These are phyloP conservation scores for Etheostoma cragini DNA, from an alignment of 2,113 vertebrate species.

Conservation along the genomic window DNA sequence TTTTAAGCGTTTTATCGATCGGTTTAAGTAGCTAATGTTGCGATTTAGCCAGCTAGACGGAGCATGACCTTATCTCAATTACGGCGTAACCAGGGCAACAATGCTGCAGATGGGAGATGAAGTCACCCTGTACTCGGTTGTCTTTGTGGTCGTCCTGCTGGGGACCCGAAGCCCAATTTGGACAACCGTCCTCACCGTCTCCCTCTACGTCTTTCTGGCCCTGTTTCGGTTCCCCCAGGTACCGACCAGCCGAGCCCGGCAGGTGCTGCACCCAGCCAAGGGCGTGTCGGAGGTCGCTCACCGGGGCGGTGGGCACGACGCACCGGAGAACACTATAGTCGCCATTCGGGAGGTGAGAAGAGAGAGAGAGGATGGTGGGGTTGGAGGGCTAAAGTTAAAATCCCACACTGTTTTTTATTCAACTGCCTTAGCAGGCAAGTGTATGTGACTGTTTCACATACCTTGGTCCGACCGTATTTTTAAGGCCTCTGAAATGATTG, in stretches of 20 bases:
- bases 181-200: constrained; percentile 80
- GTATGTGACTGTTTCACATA: background rate
- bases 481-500: background rate
- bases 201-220: constrained; percentile 86
- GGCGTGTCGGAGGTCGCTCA: constrained; percentile 87
- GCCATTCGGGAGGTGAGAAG: constrained; percentile 89
- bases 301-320: constrained; percentile 92
- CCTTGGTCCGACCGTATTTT: background rate
- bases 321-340: constrained; percentile 95
- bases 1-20: background rate
- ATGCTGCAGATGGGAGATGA: constrained; percentile 87
- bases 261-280: constrained; percentile 85
- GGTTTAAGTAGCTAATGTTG: background rate
- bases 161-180: constrained; percentile 87
- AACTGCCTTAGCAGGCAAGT: background rate
- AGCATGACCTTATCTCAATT: background rate
- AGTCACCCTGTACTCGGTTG: constrained; percentile 78
- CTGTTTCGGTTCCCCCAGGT: constrained; percentile 88
- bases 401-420: background rate
- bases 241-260: constrained; percentile 77
- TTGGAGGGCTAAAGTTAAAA: background rate
- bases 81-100: background rate
- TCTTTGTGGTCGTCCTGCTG: constrained; percentile 83
- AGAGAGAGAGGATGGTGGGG: background rate
- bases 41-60: fast-evolving